phyloP scores from a whole-genome alignment of 2,888 invertebrate genomes.

The Agriopis aurantiaria region DNA sequence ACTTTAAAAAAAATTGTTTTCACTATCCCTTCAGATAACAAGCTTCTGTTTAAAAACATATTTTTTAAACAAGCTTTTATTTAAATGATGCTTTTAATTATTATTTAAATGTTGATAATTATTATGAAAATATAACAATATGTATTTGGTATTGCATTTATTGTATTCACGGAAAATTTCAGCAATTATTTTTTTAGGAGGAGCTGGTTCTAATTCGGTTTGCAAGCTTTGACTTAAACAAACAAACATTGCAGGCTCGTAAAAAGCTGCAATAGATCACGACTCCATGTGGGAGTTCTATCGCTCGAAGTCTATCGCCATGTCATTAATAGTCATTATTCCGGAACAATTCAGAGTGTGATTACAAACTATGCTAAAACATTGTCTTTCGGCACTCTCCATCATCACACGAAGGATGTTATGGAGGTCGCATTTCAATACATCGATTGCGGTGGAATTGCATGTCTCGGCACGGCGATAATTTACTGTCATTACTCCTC shows the following conservation, averaged over 20 bases:
- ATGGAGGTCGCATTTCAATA: conserved; percentile 64
- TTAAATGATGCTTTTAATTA: too few relatives aligned
- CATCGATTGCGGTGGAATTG: conserved; percentile 69
- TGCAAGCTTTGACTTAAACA: too few relatives aligned
- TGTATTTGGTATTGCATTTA: too few relatives aligned
- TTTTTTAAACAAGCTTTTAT: background rate
- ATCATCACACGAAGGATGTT: conserved; percentile 56
- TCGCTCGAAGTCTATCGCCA: background rate
- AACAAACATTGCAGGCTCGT: too few relatives aligned
- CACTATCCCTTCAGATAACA: too few relatives aligned
- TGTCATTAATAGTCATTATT: conserved; percentile 13
- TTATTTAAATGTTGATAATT: too few relatives aligned
- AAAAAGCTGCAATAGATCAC: conserved; percentile 2
- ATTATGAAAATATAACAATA: too few relatives aligned
- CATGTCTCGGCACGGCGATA: conserved; percentile 67
- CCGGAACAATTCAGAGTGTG: conserved; percentile 18
- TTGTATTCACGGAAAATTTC: too few relatives aligned
- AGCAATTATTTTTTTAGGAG: too few relatives aligned
- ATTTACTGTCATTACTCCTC: conserved; percentile 72
- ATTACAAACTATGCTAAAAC: conserved; percentile 41
- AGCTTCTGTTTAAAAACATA: too few relatives aligned
- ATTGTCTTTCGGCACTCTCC: conserved; percentile 56
- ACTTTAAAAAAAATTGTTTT: too few relatives aligned
- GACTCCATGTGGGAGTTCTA: conserved; percentile 7
- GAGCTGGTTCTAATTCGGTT: too few relatives aligned